Conservation (phyloP, 1,140 invertebrate species). For the Goniozus legneri region DNA sequence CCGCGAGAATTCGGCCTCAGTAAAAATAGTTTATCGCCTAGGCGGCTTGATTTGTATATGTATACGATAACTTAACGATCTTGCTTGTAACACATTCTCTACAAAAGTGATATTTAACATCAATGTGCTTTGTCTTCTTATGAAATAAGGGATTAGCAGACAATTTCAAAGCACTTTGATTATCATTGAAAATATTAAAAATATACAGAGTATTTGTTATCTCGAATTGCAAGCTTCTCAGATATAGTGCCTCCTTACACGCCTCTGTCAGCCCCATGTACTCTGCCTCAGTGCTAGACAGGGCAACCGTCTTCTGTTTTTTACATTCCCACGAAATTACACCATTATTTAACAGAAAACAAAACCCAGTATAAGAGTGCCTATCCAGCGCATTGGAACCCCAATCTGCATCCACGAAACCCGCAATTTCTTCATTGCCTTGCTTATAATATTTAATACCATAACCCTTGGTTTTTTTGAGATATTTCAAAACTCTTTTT, state of each 20-base stretch:
- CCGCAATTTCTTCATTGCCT: not conserved
- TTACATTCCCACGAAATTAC: slow-evolving; percentile 14
- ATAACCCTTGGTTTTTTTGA: slow-evolving; percentile 17
- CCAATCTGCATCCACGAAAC: slow-evolving; percentile 33
- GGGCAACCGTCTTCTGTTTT: slow-evolving; percentile 15
- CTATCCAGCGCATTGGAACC: slow-evolving; percentile 25
- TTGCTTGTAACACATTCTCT: no score
- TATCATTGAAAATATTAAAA: not conserved
- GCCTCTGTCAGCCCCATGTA: slow-evolving; percentile 16
- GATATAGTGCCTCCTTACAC: slow-evolving; percentile 17
- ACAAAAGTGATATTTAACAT: not conserved
- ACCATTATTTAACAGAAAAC: slow-evolving; percentile 20
- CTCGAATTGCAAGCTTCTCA: slow-evolving; percentile 13
- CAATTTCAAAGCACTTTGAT: not conserved
- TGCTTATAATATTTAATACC: slow-evolving; percentile 12
- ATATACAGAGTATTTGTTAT: not conserved
- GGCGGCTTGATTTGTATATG: no score
- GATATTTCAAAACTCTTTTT: slow-evolving; percentile 23
- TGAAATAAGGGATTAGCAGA: slow-evolving; percentile 2
- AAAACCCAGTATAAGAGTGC: slow-evolving; percentile 35
- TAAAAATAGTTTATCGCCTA: no score
- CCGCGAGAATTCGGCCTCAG: no score
- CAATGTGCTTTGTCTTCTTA: not conserved
- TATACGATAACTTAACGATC: no score
- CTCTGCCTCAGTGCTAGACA: slow-evolving; percentile 17